Base-by-base conservation (phyloP, 2,888 invertebrate genomes). In the Synanthedon tipuliformis region DNA sequence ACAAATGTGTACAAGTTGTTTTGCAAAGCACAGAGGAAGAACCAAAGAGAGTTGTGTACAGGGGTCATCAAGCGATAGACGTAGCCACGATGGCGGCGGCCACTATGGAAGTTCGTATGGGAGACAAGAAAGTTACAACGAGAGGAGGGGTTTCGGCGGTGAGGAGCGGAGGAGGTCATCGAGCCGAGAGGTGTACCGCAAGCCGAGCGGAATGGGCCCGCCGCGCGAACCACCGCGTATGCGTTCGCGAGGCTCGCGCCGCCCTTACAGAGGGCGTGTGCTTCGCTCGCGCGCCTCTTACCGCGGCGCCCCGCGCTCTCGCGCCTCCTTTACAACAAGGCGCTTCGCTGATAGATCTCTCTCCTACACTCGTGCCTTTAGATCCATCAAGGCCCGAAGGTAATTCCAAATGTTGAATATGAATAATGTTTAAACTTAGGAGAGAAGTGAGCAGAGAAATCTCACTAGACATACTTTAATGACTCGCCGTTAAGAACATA, bases 161-260 rank as follows among this genome's bases (percentile, higher is more conserved):
- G 84, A 89, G 60, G 89, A 90, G 59, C 79, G 89, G 58, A 78
- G 89, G 63, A 88, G 89, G 60, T 90, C 89, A 64, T 88, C 89
- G 60, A 76, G 79, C 62, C 78, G 88, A 64, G 87, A 86, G 56
- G 73, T 73, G 63, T 83, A 81, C 75, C 86, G 86, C 78, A 85
- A 86, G 75, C 68, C 80, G 61, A 75, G 81, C 70, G 81, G 79
- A 64, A 85, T 86, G 83, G 81, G 82, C 55, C 88, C 87, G 69
- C 88, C 88, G 66, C 81, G 86, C 61, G 81, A 81, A 62, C 74
- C 74, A 64, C 64, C 68, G 61, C 73, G 78, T 55, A 75, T 81
- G 65, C 81, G 87, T 56, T 83, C 89, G 68, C 82, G 88, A 62
- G 84, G 88, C 57, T 78, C 89, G 70, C 89, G 89, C 62, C 88